These are phyloP conservation scores for Lasius fuliginosus DNA, from an alignment of 2,888 invertebrate genomes.

Conservation along the genomic window DNA sequence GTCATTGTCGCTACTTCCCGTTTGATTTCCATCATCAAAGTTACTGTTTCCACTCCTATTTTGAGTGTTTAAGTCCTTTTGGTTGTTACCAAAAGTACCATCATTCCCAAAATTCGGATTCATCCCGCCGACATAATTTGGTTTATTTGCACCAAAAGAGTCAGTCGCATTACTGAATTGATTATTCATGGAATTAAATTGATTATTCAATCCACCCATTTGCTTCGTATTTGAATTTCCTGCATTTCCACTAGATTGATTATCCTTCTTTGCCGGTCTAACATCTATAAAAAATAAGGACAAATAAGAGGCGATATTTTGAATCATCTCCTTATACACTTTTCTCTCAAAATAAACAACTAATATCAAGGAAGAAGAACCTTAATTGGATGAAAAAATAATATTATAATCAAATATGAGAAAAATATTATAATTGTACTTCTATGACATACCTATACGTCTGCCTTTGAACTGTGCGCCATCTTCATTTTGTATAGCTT, in stretches of 20 bases:
- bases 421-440: background rate
- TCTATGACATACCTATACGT: slow-evolving; percentile 87
- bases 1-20: slow-evolving; percentile 71
- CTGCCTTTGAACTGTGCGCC: slow-evolving; percentile 91
- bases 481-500: slow-evolving; percentile 91
- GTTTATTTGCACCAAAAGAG: slow-evolving; percentile 77
- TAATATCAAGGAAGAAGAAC: background rate
- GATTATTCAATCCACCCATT: slow-evolving; percentile 80
- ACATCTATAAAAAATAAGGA: slow-evolving; percentile 78
- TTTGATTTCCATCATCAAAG: slow-evolving; percentile 72
- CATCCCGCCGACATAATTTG: slow-evolving; percentile 75
- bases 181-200: slow-evolving; percentile 74
- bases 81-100: slow-evolving; percentile 68
- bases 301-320: slow-evolving; percentile 12
- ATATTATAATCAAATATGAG: background rate
- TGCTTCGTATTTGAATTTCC: slow-evolving; percentile 68
- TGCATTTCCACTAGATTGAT: slow-evolving; percentile 63
- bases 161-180: slow-evolving; percentile 76
- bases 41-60: slow-evolving; percentile 64
- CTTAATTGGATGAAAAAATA: background rate
- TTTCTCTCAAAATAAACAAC: background rate
- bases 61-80: slow-evolving; percentile 54
- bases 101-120: slow-evolving; percentile 75
- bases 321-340: background rate
- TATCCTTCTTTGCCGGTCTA: slow-evolving; percentile 84